These are phyloP conservation scores for Phylloscopus whistleri DNA, from an alignment of 2,113 vertebrate species.

Conservation along the genomic window DNA sequence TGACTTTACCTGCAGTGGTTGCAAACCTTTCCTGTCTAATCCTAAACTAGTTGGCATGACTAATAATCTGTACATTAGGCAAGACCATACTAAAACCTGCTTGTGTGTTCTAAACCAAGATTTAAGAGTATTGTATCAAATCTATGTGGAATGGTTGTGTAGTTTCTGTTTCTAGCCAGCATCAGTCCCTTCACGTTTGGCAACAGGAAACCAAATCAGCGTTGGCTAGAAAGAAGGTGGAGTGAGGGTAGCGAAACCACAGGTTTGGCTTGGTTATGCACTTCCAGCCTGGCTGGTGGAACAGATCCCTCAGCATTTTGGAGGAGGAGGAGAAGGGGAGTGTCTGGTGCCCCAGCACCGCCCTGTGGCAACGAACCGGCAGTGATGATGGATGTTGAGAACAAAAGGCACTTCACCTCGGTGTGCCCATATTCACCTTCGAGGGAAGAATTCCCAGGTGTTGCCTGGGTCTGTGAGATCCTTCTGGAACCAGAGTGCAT, in stretches of 20 bases:
- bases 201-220: not conserved
- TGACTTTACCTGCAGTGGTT: not conserved
- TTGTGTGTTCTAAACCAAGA: not conserved
- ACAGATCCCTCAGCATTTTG: not conserved
- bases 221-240: not conserved
- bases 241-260: not conserved
- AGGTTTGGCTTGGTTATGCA: not conserved
- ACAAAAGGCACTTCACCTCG: not conserved
- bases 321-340: not conserved
- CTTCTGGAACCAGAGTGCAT: not conserved
- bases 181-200: not conserved
- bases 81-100: not conserved
- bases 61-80: slow-evolving; percentile 15
- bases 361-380: not conserved
- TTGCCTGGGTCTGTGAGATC: not conserved
- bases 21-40: slow-evolving; percentile 18
- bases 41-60: slow-evolving; percentile 32
- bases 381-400: not conserved
- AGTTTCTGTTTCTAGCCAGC: slow-evolving; percentile 25
- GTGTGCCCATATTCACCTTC: not conserved
- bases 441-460: not conserved
- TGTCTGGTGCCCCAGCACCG: not conserved
- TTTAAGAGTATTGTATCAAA: slow-evolving; percentile 36
- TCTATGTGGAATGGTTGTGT: not conserved
- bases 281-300: not conserved